Percentiles rank a stretch among this genome's conserved stretches.
These are phyloP conservation scores for Phaonia tiefii DNA, from an alignment of 2,888 invertebrate genomes.

Conservation along the genomic window DNA sequence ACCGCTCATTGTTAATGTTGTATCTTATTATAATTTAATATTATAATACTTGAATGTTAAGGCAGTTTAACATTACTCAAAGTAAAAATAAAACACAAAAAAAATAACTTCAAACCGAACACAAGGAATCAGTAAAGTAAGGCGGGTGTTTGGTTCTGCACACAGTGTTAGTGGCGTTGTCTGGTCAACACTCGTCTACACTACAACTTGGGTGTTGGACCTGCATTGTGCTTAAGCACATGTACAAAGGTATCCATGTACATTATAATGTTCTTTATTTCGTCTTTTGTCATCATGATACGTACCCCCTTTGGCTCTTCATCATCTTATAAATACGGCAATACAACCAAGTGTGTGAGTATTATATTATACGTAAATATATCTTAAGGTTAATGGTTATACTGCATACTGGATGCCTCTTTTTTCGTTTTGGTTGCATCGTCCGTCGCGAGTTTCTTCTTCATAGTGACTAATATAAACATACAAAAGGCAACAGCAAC, in stretches of 20 bases:
- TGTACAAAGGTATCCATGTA: slow-evolving; percentile 48
- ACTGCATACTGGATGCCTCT: slow-evolving; percentile 36
- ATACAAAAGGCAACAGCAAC: slow-evolving; percentile 74
- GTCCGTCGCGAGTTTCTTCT: slow-evolving; percentile 1
- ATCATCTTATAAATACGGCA: slow-evolving; percentile 6
- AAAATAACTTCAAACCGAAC: too few species aligned
- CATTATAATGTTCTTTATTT: slow-evolving; percentile 28
- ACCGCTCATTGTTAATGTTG: background rate
- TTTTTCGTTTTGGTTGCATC: slow-evolving; percentile 45
- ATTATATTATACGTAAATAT: slow-evolving; percentile 20
- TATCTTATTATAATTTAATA: slow-evolving; percentile 36
- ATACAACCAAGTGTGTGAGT: background rate
- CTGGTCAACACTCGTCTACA: slow-evolving; percentile 8
- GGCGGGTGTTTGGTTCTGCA: background rate
- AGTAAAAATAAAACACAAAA: background rate
- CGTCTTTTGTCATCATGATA: slow-evolving; percentile 61
- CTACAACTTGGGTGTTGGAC: slow-evolving; percentile 45
- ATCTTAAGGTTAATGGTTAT: slow-evolving; percentile 38
- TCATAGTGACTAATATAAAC: slow-evolving; percentile 78
- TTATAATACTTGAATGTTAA: slow-evolving; percentile 43
- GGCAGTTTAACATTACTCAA: slow-evolving; percentile 51
- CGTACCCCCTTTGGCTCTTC: slow-evolving; percentile 32
- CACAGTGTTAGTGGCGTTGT: slow-evolving; percentile 21
- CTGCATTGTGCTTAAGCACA: slow-evolving; percentile 31
- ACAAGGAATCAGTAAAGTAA: background rate